Conservation (phyloP, 1,140 invertebrate species). For the Chlorops oryzae region DNA sequence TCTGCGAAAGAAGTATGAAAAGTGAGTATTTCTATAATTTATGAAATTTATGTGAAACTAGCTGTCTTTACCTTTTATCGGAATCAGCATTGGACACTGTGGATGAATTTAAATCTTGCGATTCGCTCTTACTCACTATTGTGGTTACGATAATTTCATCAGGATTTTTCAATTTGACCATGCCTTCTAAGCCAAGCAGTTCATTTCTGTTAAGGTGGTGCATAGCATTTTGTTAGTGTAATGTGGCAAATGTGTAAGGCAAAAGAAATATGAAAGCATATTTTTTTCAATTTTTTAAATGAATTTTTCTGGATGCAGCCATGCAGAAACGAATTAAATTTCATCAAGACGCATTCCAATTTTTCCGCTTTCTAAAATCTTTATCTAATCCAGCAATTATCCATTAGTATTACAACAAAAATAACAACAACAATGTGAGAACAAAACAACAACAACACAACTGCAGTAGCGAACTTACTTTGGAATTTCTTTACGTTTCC, state of each 20-base stretch:
- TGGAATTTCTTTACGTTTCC: constrained; percentile 38
- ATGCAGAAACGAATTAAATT: no score
- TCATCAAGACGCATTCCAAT: no score
- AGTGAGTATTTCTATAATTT: constrained; percentile 3
- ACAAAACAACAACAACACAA: background rate
- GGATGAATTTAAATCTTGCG: constrained; percentile 38
- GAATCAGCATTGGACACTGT: constrained; percentile 42
- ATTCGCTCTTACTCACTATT: constrained; percentile 32
- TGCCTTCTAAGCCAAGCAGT: constrained; percentile 51
- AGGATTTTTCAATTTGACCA: constrained; percentile 53
- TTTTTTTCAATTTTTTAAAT: constrained; percentile 10
- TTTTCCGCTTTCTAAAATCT: no score
- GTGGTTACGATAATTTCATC: constrained; percentile 51
- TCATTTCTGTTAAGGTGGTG: constrained; percentile 46
- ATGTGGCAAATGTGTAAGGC: no score
- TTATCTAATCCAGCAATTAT: no score
- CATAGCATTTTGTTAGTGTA: no score
- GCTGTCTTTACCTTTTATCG: constrained; percentile 31
- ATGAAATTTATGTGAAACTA: background rate
- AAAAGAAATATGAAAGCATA: constrained; percentile 10
- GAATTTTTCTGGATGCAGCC: constrained; percentile 13
- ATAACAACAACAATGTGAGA: constrained; percentile 4
- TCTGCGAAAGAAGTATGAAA: constrained; percentile 19
- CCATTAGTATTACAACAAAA: background rate
- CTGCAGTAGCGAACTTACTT: constrained; percentile 35